phyloP scores from a whole-genome alignment of 2,888 invertebrate species.

The Allophyes oxyacanthae region DNA sequence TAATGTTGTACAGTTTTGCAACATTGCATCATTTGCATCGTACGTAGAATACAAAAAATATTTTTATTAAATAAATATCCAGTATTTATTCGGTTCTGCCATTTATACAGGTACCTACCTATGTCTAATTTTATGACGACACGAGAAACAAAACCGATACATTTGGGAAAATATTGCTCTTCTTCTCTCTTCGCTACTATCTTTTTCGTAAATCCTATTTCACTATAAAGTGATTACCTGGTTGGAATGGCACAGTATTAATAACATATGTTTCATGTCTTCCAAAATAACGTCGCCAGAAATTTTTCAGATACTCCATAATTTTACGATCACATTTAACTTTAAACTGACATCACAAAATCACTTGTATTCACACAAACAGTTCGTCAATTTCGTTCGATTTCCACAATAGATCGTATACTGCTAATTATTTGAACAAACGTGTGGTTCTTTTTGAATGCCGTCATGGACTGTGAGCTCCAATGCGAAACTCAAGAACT shows the following conservation, averaged over 20 bases:
- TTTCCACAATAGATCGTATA: conserved; percentile 57
- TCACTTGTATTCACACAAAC: conserved; percentile 40
- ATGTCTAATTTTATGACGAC: too few relatives aligned
- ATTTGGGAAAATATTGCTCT: too few relatives aligned
- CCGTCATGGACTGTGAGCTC: conserved; percentile 76
- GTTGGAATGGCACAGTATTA: conserved; percentile 76
- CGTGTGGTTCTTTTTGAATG: conserved; percentile 76
- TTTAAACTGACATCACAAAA: conserved; percentile 41
- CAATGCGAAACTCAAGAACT: conserved; percentile 65
- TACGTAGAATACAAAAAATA: neutral
- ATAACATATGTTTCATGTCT: conserved; percentile 76
- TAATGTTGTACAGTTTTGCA: too few relatives aligned
- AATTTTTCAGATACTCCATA: conserved; percentile 80
- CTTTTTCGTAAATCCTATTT: neutral
- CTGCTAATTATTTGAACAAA: conserved; percentile 75
- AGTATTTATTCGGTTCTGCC: too few relatives aligned
- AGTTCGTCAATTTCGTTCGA: conserved; percentile 37
- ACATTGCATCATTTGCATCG: too few relatives aligned
- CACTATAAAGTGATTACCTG: conserved; percentile 72
- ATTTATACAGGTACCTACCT: too few relatives aligned
- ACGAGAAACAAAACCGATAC: too few relatives aligned
- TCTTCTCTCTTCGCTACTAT: neutral
- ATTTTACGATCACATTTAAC: conserved; percentile 49
- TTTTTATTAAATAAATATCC: neutral
- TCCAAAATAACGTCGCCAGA: conserved; percentile 80